Base-by-base conservation (phyloP, 2,113 vertebrate genomes). In the Tachysurus vachellii region DNA sequence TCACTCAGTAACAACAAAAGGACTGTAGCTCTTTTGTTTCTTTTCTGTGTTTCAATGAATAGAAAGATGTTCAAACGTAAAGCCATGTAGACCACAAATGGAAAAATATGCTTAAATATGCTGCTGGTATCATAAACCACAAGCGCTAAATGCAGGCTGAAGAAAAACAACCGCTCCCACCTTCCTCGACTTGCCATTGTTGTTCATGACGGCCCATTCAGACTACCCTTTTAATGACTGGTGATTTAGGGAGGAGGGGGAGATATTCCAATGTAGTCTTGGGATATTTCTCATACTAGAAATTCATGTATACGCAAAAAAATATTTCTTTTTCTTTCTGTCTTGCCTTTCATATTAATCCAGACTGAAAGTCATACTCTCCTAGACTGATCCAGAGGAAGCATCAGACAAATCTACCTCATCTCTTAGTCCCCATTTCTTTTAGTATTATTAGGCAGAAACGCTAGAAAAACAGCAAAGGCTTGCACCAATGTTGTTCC, bases 121-220 rank as follows among this genome's bases (percentile, higher is more conserved):
- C 54, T 17, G 13, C 44, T 10, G 80, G 71, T 5, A 77, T 68
- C 13, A 36, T 28, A 56, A 85, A 59, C 59, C 59, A 87, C 83
- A 62, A 80, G 86, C 81, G 17, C 54, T 80, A 26, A 19, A 31
- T 56, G 56, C 77, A 86, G 75, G 42, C 84, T 76, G 85, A 90
- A 94, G 90, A 94, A 94, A 85, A 93, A 94, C 93, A 92, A 90
- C 90, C 89, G 87, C 93, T 93, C 94, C 94, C 93, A 93, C 89
- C 64, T 88, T 86, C 83, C 89, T 71, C 85, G 71, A 85, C 85
- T 88, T 83, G 89, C 93, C 84, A 93, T 90, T 95, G 93, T 94
- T 95, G 91, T 86, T 76, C 71, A 59, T 50, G 64, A 84, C 42
- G 59, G 70, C 19, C 88, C 88, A 88, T 89, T 88, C 80, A 86